A percentile compares a stretch with the other conserved stretches of the same genome.
phyloP scores from a whole-genome alignment of 2,113 vertebrate species.

The Scopus umbretta region DNA sequence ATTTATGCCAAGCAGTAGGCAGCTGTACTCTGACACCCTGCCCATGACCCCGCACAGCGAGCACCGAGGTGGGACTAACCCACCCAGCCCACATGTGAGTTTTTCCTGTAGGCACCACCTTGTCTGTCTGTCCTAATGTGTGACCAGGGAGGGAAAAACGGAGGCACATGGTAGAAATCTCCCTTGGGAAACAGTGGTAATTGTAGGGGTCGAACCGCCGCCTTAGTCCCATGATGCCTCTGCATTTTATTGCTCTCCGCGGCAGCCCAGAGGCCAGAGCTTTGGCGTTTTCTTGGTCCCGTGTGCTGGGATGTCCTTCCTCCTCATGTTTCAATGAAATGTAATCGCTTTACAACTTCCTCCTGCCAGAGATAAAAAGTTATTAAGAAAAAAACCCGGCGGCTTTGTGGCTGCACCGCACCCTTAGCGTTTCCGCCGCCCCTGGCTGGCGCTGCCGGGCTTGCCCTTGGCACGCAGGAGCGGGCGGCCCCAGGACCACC shows the following conservation, averaged over 20 bases:
- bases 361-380: neutral
- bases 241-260: neutral
- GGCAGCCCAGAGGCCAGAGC: neutral
- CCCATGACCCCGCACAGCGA: rapidly evolving
- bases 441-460: rapidly evolving
- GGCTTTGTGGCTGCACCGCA: neutral
- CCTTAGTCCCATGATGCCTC: neutral
- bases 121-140: neutral
- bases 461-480: neutral
- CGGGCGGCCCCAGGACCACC: rapidly evolving
- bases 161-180: neutral
- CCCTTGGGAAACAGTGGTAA: neutral
- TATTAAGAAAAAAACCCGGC: neutral
- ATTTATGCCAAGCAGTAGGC: neutral
- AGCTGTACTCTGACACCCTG: neutral
- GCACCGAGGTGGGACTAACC: neutral
- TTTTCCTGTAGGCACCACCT: neutral
- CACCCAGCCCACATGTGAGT: rapidly evolving
- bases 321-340: neutral
- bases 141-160: neutral
- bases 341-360: neutral
- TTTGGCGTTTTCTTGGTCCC: neutral
- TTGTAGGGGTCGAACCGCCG: neutral
- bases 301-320: neutral
- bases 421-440: rapidly evolving